Conservation (phyloP, 2,113 vertebrate genomes). For the Charadrius vociferus region DNA sequence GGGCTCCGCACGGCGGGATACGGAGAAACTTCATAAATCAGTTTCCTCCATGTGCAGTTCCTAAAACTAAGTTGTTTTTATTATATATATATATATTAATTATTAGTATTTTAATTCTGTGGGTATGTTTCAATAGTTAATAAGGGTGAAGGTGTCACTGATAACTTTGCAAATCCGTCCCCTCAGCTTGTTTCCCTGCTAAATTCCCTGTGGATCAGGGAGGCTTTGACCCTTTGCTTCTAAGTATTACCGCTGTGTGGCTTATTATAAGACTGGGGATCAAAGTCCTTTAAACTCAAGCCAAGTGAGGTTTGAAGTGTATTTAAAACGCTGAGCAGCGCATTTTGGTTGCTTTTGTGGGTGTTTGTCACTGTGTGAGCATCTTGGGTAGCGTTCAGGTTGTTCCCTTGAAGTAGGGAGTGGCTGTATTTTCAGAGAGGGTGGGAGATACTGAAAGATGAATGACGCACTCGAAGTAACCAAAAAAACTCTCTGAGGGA, state of each 20-base stretch:
- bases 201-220: background rate
- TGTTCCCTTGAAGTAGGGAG: background rate
- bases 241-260: rapidly evolving
- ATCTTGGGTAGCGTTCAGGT: rapidly evolving
- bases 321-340: rapidly evolving
- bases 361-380: background rate
- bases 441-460: background rate
- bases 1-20: rapidly evolving
- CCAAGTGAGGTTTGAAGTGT: rapidly evolving
- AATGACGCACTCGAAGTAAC: background rate
- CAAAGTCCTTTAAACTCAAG: background rate
- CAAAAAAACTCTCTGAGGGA: background rate
- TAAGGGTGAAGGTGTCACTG: background rate
- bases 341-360: background rate
- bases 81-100: rapidly evolving
- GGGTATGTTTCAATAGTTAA: rapidly evolving
- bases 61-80: rapidly evolving
- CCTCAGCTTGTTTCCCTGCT: background rate
- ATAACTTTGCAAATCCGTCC: rapidly evolving
- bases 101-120: rapidly evolving
- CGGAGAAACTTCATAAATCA: rapidly evolving
- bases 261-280: background rate
- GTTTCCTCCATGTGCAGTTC: rapidly evolving
- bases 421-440: background rate
- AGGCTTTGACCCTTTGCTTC: background rate